Conservation (phyloP, 2,888 invertebrate genomes). For the Sphinx pinastri region DNA sequence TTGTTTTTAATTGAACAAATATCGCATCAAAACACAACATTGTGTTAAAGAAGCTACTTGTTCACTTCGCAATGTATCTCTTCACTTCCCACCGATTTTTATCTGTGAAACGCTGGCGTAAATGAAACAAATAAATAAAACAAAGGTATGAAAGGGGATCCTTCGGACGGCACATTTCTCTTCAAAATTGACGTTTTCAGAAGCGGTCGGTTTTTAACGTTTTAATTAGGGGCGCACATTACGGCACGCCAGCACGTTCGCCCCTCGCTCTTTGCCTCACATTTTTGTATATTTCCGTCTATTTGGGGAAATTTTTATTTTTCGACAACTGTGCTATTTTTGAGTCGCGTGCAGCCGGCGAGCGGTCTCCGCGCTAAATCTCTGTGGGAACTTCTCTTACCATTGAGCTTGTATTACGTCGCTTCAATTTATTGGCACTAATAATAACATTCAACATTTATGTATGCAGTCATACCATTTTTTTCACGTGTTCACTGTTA, state of each 20-base stretch:
- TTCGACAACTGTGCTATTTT: conserved; percentile 83
- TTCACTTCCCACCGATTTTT: conserved; percentile 62
- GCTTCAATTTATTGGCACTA: conserved; percentile 11
- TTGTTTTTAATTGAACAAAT: not conserved
- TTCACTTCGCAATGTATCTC: conserved; percentile 26
- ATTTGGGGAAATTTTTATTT: conserved; percentile 83
- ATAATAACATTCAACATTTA: conserved; percentile 7
- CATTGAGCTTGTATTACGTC: conserved; percentile 43
- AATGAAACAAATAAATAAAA: conserved; percentile 72
- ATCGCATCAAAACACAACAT: not conserved
- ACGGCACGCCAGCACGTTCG: conserved; percentile 81
- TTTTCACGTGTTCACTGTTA: not conserved
- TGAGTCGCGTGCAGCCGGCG: conserved; percentile 81
- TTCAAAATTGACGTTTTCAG: conserved; percentile 83
- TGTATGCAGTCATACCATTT: not conserved
- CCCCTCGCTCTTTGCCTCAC: conserved; percentile 80
- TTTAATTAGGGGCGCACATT: conserved; percentile 84
- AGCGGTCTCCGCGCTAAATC: conserved; percentile 74
- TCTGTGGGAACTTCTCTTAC: conserved; percentile 78
- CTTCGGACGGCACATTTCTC: conserved; percentile 81
- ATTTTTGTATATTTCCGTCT: conserved; percentile 84
- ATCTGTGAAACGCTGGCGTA: conserved; percentile 56
- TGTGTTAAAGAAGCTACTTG: conserved; percentile 14
- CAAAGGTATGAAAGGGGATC: conserved; percentile 76
- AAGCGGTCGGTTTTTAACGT: conserved; percentile 83